Evolutionary conservation across 2,797 vertebrate genomes (phyloP).

Genomic region (Phoebastria nigripes): DNA sequence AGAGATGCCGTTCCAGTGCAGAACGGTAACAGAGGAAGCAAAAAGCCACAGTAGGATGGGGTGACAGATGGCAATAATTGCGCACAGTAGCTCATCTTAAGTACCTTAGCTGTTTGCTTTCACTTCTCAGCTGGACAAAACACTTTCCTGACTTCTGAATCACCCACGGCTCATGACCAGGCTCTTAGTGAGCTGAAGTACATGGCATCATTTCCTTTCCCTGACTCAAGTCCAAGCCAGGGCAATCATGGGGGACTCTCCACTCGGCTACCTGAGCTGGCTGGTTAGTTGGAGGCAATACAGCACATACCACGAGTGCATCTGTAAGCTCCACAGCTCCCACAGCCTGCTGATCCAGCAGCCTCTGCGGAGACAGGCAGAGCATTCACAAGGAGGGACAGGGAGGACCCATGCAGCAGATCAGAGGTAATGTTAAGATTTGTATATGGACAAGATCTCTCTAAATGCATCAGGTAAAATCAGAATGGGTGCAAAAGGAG

Average conservation of each 20-base stretch:
- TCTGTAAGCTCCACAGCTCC: neutral
- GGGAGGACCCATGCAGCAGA: neutral
- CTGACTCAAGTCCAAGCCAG: neutral
- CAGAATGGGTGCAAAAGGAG: neutral
- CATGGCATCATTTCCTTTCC: neutral
- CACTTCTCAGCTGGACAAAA: slow-evolving; percentile 29
- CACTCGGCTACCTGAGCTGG: neutral
- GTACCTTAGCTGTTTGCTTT: slow-evolving; percentile 21
- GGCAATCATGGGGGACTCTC: neutral
- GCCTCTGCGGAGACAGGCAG: neutral
- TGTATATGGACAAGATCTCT: neutral
- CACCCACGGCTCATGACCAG: neutral
- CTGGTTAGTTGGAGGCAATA: neutral
- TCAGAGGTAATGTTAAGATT: neutral
- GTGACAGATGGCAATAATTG: slow-evolving; percentile 33
- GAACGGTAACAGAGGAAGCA: neutral
- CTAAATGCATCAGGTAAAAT: neutral
- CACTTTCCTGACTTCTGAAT: neutral
- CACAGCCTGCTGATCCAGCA: neutral
- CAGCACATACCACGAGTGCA: neutral
- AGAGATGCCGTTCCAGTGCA: neutral
- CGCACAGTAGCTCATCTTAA: neutral
- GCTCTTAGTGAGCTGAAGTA: neutral
- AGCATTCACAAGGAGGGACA: neutral
- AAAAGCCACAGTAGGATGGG: neutral